Percentiles rank a stretch among this genome's conserved stretches.
phyloP scores from a whole-genome alignment of 2,888 invertebrate genomes.

The Clistopyga incitator region DNA sequence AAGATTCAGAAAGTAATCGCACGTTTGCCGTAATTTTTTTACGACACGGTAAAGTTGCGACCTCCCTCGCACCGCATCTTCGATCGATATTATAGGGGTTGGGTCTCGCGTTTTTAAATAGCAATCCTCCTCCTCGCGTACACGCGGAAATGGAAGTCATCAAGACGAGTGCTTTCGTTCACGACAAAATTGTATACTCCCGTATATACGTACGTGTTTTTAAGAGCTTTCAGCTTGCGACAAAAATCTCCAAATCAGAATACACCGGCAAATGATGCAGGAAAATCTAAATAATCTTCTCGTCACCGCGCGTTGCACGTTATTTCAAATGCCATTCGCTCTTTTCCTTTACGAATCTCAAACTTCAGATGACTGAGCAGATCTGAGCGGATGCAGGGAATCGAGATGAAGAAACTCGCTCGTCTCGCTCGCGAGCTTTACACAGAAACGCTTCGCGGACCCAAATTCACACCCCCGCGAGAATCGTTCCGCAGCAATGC shows the following conservation, averaged over 20 bases:
- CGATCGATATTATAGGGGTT: background rate
- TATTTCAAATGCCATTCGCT: slow-evolving; percentile 8
- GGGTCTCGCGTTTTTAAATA: background rate
- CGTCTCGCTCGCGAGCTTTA: slow-evolving; percentile 33
- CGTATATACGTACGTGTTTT: background rate
- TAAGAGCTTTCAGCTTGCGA: background rate
- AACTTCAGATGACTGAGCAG: background rate
- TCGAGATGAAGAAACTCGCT: slow-evolving; percentile 42
- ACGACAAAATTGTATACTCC: background rate
- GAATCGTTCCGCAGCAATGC: slow-evolving; percentile 9
- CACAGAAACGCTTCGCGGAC: slow-evolving; percentile 38
- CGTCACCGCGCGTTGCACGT: background rate
- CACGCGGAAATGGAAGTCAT: slow-evolving; percentile 1
- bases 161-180: background rate
- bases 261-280: background rate
- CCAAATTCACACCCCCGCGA: slow-evolving; percentile 43
- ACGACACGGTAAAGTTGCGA: background rate
- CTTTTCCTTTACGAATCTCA: background rate
- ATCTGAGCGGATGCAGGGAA: slow-evolving; percentile 3
- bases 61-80: background rate
- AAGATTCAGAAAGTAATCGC: slow-evolving; percentile 1
- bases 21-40: background rate
- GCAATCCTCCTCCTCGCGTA: background rate
- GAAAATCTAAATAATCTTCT: slow-evolving; percentile 27
- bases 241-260: slow-evolving; percentile 8